These are phyloP conservation scores for Myrmecophaga tridactyla DNA, from an alignment of 2,113 vertebrate genomes.

Conservation along the genomic window DNA sequence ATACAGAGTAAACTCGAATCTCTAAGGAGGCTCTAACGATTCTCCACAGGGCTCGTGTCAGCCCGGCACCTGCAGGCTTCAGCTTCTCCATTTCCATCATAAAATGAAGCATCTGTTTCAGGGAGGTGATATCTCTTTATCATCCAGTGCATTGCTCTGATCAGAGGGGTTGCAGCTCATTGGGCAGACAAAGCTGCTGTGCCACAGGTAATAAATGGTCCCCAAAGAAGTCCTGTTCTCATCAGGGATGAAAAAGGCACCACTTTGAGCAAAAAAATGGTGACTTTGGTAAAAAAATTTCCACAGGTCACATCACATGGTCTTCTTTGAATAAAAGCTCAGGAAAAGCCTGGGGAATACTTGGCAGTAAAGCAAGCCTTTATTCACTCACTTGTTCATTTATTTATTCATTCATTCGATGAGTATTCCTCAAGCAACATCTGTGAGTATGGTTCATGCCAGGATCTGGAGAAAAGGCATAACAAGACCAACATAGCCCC, in stretches of 20 bases:
- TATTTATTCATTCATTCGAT: neutral
- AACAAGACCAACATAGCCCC: accelerated
- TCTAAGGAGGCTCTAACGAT: constrained; percentile 84
- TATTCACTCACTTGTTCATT: neutral
- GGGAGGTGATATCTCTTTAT: constrained; percentile 81
- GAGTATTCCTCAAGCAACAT: neutral
- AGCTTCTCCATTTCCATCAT: constrained; percentile 84
- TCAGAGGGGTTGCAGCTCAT: constrained; percentile 80
- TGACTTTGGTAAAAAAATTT: constrained; percentile 74
- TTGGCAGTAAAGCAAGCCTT: neutral
- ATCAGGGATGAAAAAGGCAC: constrained; percentile 75
- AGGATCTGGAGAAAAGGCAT: neutral
- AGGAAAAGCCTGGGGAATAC: neutral
- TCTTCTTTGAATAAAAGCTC: constrained; percentile 68
- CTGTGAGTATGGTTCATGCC: neutral
- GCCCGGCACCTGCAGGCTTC: constrained; percentile 90
- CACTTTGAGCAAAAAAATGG: constrained; percentile 70
- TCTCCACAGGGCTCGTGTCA: constrained; percentile 84
- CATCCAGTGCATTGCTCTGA: constrained; percentile 80
- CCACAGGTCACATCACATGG: constrained; percentile 47
- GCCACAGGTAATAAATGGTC: constrained; percentile 81
- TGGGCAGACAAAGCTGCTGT: constrained; percentile 86
- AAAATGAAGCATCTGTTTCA: constrained; percentile 88
- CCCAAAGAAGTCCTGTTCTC: constrained; percentile 75
- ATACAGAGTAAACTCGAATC: constrained; percentile 85